phyloP scores from a whole-genome alignment of 2,797 vertebrate genomes.

The Rachycentron canadum region DNA sequence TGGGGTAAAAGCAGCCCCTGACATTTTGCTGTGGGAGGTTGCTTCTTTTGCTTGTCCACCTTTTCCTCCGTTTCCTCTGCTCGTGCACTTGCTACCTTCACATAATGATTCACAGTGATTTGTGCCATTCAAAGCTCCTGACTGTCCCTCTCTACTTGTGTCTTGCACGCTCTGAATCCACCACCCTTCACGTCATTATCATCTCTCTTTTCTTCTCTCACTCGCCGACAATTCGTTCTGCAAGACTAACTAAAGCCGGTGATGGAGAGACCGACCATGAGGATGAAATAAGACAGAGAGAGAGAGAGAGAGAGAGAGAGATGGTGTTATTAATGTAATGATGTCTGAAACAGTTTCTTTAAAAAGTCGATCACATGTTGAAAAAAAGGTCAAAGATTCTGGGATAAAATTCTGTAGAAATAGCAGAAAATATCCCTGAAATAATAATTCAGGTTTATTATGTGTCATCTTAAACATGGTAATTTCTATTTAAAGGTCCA shows the following conservation, averaged over 20 bases:
- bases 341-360: background rate
- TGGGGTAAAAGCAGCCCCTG: background rate
- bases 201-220: slow-evolving; percentile 20
- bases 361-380: background rate
- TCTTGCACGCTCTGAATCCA: slow-evolving; percentile 19
- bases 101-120: slow-evolving; percentile 45
- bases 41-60: slow-evolving; percentile 27
- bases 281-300: background rate
- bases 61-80: slow-evolving; percentile 15
- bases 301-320: background rate
- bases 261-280: background rate
- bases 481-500: background rate
- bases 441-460: background rate
- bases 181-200: slow-evolving; percentile 26
- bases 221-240: slow-evolving; percentile 36
- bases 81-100: slow-evolving; percentile 5
- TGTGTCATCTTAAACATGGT: background rate
- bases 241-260: slow-evolving; percentile 31
- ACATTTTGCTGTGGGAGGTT: slow-evolving; percentile 17
- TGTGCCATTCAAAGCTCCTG: slow-evolving; percentile 37
- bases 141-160: slow-evolving; percentile 27
- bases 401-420: background rate
- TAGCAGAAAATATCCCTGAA: background rate
- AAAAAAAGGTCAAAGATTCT: background rate
- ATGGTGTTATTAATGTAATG: background rate